These are phyloP conservation scores for Leptinotarsa defecta DNA, from an alignment of 1,140 invertebrate genomes.

Conservation along the genomic window DNA sequence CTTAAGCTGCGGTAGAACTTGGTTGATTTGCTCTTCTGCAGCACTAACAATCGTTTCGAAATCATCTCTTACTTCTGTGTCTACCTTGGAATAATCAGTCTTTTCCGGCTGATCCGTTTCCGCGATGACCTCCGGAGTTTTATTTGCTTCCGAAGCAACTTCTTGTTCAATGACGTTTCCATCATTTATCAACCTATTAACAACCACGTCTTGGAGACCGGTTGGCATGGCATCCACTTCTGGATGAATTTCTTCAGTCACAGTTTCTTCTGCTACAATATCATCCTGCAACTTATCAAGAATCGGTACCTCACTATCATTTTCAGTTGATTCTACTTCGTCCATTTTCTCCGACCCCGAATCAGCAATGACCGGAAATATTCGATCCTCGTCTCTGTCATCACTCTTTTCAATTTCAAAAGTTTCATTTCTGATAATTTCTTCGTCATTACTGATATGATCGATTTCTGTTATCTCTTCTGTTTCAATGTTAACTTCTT, in stretches of 20 bases:
- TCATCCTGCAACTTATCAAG: neutral
- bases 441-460: neutral
- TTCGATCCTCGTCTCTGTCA: neutral
- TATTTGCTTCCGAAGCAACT: neutral
- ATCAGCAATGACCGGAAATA: neutral
- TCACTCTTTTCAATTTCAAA: neutral
- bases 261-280: neutral
- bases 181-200: neutral
- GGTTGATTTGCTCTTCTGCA: constrained; percentile 10
- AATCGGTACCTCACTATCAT: neutral
- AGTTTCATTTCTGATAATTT: neutral
- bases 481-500: neutral
- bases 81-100: neutral
- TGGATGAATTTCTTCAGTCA: neutral
- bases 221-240: neutral
- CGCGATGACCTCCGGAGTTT: neutral
- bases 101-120: neutral
- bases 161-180: neutral
- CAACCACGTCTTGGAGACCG: neutral
- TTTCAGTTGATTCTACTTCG: neutral
- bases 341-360: neutral
- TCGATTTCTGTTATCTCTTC: neutral
- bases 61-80: neutral
- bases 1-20: neutral
- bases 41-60: neutral